Base-by-base conservation (phyloP, 2,888 invertebrate genomes). In the Hypolimnas misippus region DNA sequence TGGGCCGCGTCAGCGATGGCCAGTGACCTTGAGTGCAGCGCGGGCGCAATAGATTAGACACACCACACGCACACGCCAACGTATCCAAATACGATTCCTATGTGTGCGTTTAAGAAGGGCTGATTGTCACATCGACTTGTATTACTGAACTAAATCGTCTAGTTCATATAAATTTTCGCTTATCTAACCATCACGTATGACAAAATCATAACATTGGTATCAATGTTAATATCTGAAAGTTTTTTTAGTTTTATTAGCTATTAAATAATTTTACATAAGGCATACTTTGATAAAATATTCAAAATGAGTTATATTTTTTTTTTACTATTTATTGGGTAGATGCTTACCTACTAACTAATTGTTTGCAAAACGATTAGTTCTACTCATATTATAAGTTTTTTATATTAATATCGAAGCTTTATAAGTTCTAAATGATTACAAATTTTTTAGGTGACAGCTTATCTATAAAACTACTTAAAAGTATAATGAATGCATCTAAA, bases 401-500 rank as follows among this genome's bases (percentile, higher is more conserved):
- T 38, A 58, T 33, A 46, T 57, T 42, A 55, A 54, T 53, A 38
- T 57, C 42, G 49, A 53, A 35, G 12, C 31, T 10, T 62, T 53
- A 52, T 51, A 25, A 31, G 7, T 40, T 46, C 25, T 17, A 46
- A 59, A 58, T 58, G 44, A 51, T 44, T 35, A 14, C 19, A 50
- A 51, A 29, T 50, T 55, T n/a, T 50, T 50, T 8, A 57, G 50
- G 52, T 44, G 50, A 57, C 57, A 54, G 35, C 63, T 66, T 66
- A 63, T 61, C 50, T 63, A 53, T 44, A 16, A 14, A 54, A 60
- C 35, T 44, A 73, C 76, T 70, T 77, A 79, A 74, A 79, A 83
- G 81, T 82, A 62, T 87, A 87, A 87, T 86, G 82, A 83, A 88
- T 86, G 87, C 86, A 77, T 74, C 82, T 86, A 83, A 83, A 83